These are phyloP conservation scores for Seriola dumerili DNA, from an alignment of 2,113 vertebrate genomes.

Conservation along the genomic window DNA sequence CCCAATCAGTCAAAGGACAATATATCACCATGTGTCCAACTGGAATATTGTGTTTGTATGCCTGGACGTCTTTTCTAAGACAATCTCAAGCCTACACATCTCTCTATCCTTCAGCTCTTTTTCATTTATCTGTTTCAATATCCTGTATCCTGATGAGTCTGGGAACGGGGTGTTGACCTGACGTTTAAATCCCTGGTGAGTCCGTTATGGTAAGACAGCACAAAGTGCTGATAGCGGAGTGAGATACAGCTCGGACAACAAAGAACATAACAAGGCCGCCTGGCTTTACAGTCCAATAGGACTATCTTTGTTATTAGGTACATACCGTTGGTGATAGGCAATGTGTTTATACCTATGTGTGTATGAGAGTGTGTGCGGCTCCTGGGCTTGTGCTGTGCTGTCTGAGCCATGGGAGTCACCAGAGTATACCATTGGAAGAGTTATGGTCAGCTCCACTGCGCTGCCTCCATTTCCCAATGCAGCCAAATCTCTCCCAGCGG, in stretches of 20 bases:
- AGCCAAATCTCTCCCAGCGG: slow-evolving; percentile 70
- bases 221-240: slow-evolving; percentile 72
- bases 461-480: slow-evolving; percentile 60
- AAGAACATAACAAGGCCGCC: slow-evolving; percentile 69
- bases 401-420: slow-evolving; percentile 55
- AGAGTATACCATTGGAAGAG: slow-evolving; percentile 53
- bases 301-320: slow-evolving; percentile 42
- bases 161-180: slow-evolving; percentile 72
- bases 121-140: slow-evolving; percentile 82
- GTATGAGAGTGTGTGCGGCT: slow-evolving; percentile 28
- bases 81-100: slow-evolving; percentile 55
- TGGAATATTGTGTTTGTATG: slow-evolving; percentile 51
- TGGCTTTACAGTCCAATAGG: slow-evolving; percentile 53
- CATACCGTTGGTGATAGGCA: slow-evolving; percentile 22
- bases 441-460: slow-evolving; percentile 64
- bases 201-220: slow-evolving; percentile 77
- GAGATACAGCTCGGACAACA: slow-evolving; percentile 74
- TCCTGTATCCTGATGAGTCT: slow-evolving; percentile 78
- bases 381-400: slow-evolving; percentile 22
- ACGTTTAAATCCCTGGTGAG: slow-evolving; percentile 76
- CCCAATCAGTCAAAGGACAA: slow-evolving; percentile 69
- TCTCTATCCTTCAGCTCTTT: slow-evolving; percentile 64
- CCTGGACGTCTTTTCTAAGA: slow-evolving; percentile 9
- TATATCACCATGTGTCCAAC: slow-evolving; percentile 39
- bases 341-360: slow-evolving; percentile 11